Evolutionary conservation across 1,140 invertebrate genomes (phyloP).

Genomic region (Nomia melanderi): DNA sequence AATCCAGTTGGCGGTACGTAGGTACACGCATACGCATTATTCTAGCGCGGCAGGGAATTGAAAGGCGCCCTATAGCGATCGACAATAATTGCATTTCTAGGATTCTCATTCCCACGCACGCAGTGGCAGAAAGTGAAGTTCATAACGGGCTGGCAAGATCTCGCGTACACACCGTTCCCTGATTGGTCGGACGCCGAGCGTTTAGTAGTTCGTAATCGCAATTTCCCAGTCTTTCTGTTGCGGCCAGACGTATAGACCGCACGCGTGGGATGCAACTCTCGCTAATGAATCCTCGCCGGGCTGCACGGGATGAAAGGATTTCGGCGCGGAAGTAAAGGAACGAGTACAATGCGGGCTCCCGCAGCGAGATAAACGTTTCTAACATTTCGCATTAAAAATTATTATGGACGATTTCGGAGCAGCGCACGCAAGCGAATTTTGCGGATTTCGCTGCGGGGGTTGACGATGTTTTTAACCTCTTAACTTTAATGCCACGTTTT

Average conservation of each 20-base stretch:
- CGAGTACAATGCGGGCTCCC: background rate
- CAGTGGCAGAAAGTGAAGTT: conserved; percentile 5
- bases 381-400: background rate
- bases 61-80: conserved; percentile 21
- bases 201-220: conserved; percentile 27
- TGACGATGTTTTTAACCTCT: too few relatives aligned
- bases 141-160: conserved; percentile 4
- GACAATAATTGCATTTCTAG: conserved; percentile 33
- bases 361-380: background rate
- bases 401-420: background rate
- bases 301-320: background rate
- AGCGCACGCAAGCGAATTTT: background rate
- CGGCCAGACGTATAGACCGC: background rate
- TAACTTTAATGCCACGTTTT: too few relatives aligned
- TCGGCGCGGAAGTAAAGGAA: background rate
- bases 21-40: background rate
- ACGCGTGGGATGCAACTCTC: background rate
- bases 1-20: background rate
- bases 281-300: conserved; percentile 9
- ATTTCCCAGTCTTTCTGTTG: conserved; percentile 8
- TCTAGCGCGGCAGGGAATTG: background rate
- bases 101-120: conserved; percentile 29
- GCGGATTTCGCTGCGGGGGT: too few relatives aligned
- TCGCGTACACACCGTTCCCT: background rate
- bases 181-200: conserved; percentile 9